A percentile compares a stretch with the other conserved stretches of the same genome.
Conservation (phyloP, 2,113 vertebrate species). For the Paraplagusia blochii region DNA sequence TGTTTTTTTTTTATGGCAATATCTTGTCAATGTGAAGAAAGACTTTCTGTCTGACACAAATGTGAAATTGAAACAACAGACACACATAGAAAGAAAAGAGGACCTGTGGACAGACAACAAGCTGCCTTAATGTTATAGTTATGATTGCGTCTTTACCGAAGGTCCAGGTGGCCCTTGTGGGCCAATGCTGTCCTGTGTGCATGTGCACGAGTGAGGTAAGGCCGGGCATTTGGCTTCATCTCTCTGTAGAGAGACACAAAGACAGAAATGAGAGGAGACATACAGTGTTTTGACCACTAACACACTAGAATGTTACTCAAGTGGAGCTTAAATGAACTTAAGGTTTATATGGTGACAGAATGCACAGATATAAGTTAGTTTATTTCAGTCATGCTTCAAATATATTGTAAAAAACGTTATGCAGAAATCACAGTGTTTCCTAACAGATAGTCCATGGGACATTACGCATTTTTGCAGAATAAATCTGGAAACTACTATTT, state of each 20-base stretch:
- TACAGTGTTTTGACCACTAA: not conserved
- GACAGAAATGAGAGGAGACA: constrained; percentile 5
- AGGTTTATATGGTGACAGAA: no score
- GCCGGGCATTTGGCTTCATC: constrained; percentile 95
- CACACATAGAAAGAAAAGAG: not conserved
- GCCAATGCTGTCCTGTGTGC: constrained; percentile 92
- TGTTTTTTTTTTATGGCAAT: constrained; percentile 2
- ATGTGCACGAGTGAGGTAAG: constrained; percentile 95
- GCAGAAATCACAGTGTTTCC: no score
- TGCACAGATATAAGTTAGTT: no score
- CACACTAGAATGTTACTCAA: no score
- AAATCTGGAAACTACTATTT: no score
- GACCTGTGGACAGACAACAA: constrained; percentile 18
- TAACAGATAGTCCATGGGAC: no score
- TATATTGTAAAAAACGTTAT: no score
- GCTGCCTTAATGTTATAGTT: no score
- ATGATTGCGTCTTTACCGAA: constrained; percentile 78
- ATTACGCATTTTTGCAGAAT: no score
- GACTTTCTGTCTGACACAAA: constrained; percentile 47
- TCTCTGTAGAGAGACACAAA: constrained; percentile 76
- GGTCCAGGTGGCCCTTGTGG: constrained; percentile 92
- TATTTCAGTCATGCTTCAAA: no score
- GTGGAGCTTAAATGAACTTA: no score
- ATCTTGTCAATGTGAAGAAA: constrained; percentile 16
- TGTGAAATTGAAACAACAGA: constrained; percentile 14